A percentile compares a stretch with the other conserved stretches of the same genome.
phyloP scores from a whole-genome alignment of 2,797 vertebrate species.

The Tangara arthus region DNA sequence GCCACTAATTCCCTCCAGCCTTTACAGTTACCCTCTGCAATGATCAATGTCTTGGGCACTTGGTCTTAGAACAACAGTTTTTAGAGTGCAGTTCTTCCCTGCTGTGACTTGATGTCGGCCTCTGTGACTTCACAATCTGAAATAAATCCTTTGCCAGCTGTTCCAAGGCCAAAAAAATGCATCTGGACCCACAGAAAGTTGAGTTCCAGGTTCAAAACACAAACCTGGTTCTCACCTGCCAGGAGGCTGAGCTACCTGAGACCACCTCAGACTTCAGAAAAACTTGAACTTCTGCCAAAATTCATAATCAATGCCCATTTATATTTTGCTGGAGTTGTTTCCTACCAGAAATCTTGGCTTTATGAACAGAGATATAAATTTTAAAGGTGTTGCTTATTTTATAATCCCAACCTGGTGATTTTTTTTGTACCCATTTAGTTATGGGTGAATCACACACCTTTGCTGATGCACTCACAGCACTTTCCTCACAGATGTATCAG shows the following conservation, averaged over 20 bases:
- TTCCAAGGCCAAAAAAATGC: rapidly evolving
- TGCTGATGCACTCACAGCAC: background rate
- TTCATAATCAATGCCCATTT: background rate
- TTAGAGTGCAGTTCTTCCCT: background rate
- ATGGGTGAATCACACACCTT: background rate
- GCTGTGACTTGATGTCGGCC: background rate
- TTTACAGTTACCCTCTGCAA: background rate
- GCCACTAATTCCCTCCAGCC: background rate
- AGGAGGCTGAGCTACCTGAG: background rate
- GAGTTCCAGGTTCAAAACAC: background rate
- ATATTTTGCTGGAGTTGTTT: background rate
- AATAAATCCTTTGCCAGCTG: background rate
- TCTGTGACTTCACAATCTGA: background rate
- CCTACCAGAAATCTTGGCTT: background rate
- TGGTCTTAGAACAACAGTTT: background rate
- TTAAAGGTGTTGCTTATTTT: background rate
- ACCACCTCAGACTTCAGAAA: background rate
- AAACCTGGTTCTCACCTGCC: background rate
- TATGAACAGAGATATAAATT: background rate
- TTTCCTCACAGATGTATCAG: background rate
- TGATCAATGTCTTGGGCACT: background rate
- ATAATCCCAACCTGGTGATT: background rate
- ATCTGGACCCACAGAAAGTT: background rate
- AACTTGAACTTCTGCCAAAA: background rate
- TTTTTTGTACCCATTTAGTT: background rate